Evolutionary conservation across 37 sponge, comb jelly and placozoan genomes (phyloP), one percentile per base, ranked within the genome.

Genomic region (Chondrosia reniformis): DNA sequence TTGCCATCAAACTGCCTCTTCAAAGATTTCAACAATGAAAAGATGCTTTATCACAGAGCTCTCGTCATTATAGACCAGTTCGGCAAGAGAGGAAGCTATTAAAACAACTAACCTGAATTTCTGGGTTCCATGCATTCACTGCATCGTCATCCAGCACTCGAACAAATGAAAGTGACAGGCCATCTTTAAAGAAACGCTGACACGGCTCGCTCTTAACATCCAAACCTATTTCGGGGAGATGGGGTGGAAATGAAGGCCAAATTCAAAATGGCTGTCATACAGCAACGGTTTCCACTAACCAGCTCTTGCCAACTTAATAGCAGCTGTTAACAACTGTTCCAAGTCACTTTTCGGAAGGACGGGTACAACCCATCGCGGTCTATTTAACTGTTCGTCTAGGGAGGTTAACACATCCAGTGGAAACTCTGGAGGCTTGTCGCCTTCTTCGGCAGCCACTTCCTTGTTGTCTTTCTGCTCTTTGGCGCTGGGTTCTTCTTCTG

Each of bases 51-150:
- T n/a, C n/a, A n/a, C n/a, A n/a, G n/a, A n/a, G n/a, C n/a, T n/a
- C n/a, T n/a, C n/a, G n/a, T n/a, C n/a, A n/a, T n/a, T n/a, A n/a
- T n/a, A n/a, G n/a, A n/a, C n/a, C n/a, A n/a, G n/a, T n/a, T n/a
- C n/a, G n/a, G n/a, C n/a, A n/a, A n/a, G n/a, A n/a, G n/a, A n/a
- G n/a, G n/a, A n/a, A n/a, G n/a, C n/a, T n/a, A n/a, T n/a, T n/a
- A n/a, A n/a, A n/a, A n/a, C n/a, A n/a, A n/a, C n/a, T n/a, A n/a
- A 95, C 96, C 85, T 97, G 98, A 67, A 97, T 97, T 39, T 97
- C 96, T 41, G 90, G 85, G 22, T 95, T 95, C 98, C 98, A 97
- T 25, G 85, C 84, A 42, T 80, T 85, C 28, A 97, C 96, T 46
- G 98, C 98, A 58, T 92, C 96, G 62, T 97, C 98, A 46, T 85